Base-by-base conservation (phyloP, 2,888 invertebrate species). In the Leptopilina syphax region DNA sequence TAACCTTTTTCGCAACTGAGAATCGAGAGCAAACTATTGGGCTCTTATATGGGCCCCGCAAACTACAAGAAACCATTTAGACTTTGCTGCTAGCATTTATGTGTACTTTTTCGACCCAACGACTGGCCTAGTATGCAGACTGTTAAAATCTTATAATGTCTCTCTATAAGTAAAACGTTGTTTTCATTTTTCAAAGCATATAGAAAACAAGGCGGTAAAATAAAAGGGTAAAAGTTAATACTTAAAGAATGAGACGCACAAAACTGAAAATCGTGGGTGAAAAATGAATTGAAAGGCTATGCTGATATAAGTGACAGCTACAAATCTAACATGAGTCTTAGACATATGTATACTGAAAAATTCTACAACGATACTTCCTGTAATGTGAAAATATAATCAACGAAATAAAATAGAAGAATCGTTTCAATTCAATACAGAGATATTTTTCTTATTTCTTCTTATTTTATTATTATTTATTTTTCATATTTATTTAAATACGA, bases 261-360 rank as follows among this genome's bases (percentile, higher is more conserved):
- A 66, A 44, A 27, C 50, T 24, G 24, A 70, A 70, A 70, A 50
- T 68, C 12, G n/a, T 66, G 66, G 44, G 68, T 70, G 24, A 70
- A 70, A 18, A 70, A 70, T 50, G 68, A 70, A 50, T 24, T 70
- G 68, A 76, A 65, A 76, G 57, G 76, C 57, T 27, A 54, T 34
- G 34, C 34, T 34, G 34, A 34, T 34, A 3, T 54, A 44, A 8
- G 63, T 76, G 63, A 76, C 76, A 76, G 60, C 44, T 76, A 63
- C 76, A 76, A 76, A 76, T 60, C 34, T 47, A 41, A 68, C 67
- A 47, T 68, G 68, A 27, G 50, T 24, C 68, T 50, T 34, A 34
- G 34, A 70, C 50, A 70, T 50, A 70, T 50, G n/a, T n/a, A n/a
- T n/a, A 70, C 68, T 70, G 68, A 34, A 34, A 27, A 70, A 12